Evolutionary conservation across 2,888 invertebrate species (phyloP), one percentile per base, ranked within the genome.

Genomic region (Neoascia interrupta): DNA sequence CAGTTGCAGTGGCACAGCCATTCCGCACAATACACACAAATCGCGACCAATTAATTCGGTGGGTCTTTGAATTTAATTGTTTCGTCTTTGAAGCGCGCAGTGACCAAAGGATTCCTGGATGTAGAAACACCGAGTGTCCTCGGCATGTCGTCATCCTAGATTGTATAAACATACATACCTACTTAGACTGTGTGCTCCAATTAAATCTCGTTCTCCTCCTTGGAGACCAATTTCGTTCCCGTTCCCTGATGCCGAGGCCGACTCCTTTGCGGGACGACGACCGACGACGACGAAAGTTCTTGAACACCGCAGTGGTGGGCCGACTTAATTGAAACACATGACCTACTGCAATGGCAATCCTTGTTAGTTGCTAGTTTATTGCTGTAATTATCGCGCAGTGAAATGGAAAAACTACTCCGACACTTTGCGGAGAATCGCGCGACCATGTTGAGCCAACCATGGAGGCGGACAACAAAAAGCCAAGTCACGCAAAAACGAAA

Each of bases 341-440:
- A 79, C 79, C 79, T 73, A 73, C 66, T 79, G 61, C 73, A n/a
- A n/a, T n/a, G n/a, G n/a, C n/a, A 79, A 73, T 79, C 73, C 66
- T 79, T 79, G 79, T 79, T 79, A 79, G 79, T 73, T 73, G 79
- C 23, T 79, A 73, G 79, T 79, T 73, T 79, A 79, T 79, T 73
- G 73, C 49, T 73, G 73, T 73, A 79, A 79, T 79, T 79, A 79
- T 68, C 61, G 49, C 66, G 43, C 70, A 66, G 61, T 41, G 66
- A 79, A 54, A 68, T 39, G 70, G 64, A 58, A 36, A 41, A 64
- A 70, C 63, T 58, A 51, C 66, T 60, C 36, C 79, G 34, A 73
- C 79, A 66, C 76, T 79, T 49, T 60, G n/a, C 31, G 31, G 34
- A 31, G 18, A 64, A 31, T 56, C 13, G 49, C 15, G 66, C 53